A percentile compares a stretch with the other conserved stretches of the same genome.
Evolutionary conservation across 2,797 vertebrate genomes (phyloP).

Genomic region (Microtus agrestis): DNA sequence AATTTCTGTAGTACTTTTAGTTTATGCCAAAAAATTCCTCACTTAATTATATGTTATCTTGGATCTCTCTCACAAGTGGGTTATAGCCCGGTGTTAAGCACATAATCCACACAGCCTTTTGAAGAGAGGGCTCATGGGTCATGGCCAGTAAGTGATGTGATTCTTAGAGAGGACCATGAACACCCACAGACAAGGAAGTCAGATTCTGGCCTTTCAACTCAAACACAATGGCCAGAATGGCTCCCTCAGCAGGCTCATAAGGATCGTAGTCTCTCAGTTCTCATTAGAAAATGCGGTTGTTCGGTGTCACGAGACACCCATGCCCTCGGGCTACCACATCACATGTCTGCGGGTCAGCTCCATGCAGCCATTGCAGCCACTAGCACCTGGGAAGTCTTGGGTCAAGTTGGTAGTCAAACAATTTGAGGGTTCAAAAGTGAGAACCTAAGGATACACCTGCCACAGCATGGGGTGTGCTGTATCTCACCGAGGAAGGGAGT

Average conservation of each 20-base stretch:
- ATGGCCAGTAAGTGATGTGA: neutral
- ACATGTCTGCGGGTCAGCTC: neutral
- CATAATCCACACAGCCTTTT: slow-evolving; percentile 56
- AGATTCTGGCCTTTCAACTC: neutral
- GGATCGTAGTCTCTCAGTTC: neutral
- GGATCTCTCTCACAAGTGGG: slow-evolving; percentile 58
- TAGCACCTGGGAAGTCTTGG: neutral
- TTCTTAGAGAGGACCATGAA: neutral
- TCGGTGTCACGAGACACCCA: neutral
- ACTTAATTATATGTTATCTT: slow-evolving; percentile 68
- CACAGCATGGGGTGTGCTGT: too few species aligned
- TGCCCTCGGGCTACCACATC: neutral
- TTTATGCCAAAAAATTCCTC: slow-evolving; percentile 69
- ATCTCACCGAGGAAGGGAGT: neutral
- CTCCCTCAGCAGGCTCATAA: neutral
- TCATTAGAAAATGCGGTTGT: neutral
- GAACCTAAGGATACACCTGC: neutral
- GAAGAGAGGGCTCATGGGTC: slow-evolving; percentile 57
- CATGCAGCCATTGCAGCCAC: neutral
- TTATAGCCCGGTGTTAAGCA: slow-evolving; percentile 60
- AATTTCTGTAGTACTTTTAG: slow-evolving; percentile 67
- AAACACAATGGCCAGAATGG: neutral
- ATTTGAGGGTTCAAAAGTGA: neutral
- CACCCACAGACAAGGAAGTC: neutral
- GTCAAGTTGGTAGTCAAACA: neutral